Base-by-base conservation (phyloP, 1,140 invertebrate species). In the Thereuonema tuberculata region DNA sequence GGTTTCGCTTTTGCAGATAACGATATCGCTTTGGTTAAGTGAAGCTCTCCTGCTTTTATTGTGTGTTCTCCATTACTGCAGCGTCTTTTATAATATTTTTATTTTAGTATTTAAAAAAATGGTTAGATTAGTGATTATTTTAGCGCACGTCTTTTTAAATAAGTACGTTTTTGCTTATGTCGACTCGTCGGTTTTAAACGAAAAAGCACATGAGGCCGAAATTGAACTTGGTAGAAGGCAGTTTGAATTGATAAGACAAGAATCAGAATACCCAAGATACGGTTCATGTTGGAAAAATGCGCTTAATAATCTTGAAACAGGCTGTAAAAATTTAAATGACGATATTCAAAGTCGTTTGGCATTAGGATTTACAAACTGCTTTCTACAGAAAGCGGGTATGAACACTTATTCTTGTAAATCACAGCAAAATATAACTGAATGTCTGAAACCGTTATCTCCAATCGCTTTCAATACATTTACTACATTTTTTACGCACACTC, bases 401-500 rank as follows among this genome's bases (percentile, higher is more conserved):
- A 63, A 67, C 12, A 71, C 67, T 1, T 80, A 81, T 64, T 65
- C 74, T 2, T 84, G 82, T 66, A 69, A 77, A 69, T 68, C 61
- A 61, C 71, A 66, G 12, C 27, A 66, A 17, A 47, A 62, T 5
- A 62, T 77, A 20, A 57, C 73, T 26, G 71, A 76, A 29, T 85
- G 83, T 67, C 75, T 83, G 1, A 74, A 69, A 62, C 64, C 69
- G 24, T 77, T 84, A 76, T 71, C 77, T n/a, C 76, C 80, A 61
- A 71, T 75, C 29, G 78, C 80, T 17, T 80, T 82, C 61, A 71
- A 72, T 61, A 80, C 78, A 9, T 83, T 82, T 61, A 79, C 80
- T 37, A 78, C 81, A 65, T 85, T 84, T 67, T 85, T 84, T 66
- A 81, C 81, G 15, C 82, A 85, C 59, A 79, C 82, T 1, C 80